These are phyloP conservation scores for Lates japonicus DNA, from an alignment of 2,797 vertebrate genomes.

Conservation along the genomic window DNA sequence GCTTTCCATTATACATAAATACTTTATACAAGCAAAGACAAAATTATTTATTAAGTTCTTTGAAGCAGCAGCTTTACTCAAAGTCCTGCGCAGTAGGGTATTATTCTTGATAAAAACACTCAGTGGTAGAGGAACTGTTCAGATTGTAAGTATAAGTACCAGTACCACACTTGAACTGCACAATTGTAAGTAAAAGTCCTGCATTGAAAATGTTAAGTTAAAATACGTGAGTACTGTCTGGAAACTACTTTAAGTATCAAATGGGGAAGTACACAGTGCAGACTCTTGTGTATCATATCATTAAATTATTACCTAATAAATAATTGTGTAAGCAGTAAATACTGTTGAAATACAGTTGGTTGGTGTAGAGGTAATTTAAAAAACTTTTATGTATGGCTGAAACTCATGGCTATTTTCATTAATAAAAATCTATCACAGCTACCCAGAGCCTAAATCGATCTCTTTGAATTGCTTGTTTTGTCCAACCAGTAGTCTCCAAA, in stretches of 20 bases:
- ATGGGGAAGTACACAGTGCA: background rate
- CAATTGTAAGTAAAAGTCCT: background rate
- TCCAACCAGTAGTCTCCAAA: background rate
- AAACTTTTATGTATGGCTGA: background rate
- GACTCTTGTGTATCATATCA: no score
- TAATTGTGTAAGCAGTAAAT: background rate
- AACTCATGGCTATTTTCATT: background rate
- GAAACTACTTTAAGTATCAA: background rate
- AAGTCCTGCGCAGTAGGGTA: background rate
- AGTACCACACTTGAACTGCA: background rate
- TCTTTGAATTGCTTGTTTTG: background rate
- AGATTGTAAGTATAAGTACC: background rate
- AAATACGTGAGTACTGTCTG: background rate
- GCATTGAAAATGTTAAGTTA: background rate
- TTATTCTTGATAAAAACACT: background rate
- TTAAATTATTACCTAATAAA: background rate
- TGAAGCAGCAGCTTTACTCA: background rate
- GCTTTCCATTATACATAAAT: background rate
- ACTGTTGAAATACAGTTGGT: background rate
- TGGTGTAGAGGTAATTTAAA: background rate
- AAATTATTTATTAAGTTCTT: background rate
- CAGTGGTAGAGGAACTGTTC: background rate
- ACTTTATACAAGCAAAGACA: background rate
- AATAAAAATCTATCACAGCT: background rate
- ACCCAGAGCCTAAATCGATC: background rate